phyloP scores from a whole-genome alignment of 2,113 vertebrate genomes.

The Bothrops jararaca region DNA sequence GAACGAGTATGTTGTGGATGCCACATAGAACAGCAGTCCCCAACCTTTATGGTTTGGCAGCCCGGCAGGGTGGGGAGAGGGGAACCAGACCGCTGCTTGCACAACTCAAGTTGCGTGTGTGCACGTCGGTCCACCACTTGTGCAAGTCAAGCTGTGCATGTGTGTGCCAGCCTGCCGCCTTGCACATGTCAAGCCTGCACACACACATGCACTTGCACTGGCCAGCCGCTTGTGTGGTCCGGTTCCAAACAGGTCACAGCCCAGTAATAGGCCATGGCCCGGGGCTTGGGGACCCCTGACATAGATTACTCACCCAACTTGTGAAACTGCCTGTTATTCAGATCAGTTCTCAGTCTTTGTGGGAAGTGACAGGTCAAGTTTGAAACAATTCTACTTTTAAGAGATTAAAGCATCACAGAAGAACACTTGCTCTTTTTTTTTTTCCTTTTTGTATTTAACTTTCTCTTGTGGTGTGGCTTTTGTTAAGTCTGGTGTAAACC shows the following conservation, averaged over 20 bases:
- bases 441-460: background rate
- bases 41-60: no score
- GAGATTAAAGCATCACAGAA: background rate
- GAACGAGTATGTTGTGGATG: background rate
- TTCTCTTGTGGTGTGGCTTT: background rate
- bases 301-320: background rate
- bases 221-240: background rate
- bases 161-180: no score
- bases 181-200: no score
- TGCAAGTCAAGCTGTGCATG: background rate
- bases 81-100: background rate
- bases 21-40: no score
- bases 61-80: background rate
- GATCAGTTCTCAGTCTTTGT: background rate
- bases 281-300: no score
- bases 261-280: no score
- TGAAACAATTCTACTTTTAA: background rate
- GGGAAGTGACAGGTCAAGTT: background rate
- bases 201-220: no score
- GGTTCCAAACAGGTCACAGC: background rate
- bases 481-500: background rate
- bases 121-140: background rate
- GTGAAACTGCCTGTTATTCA: background rate
- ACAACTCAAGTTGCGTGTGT: no score
- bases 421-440: background rate